Evolutionary conservation across 2,797 vertebrate species (phyloP), one percentile per base, ranked within the genome.

Genomic region (Darevskia nairensis): DNA sequence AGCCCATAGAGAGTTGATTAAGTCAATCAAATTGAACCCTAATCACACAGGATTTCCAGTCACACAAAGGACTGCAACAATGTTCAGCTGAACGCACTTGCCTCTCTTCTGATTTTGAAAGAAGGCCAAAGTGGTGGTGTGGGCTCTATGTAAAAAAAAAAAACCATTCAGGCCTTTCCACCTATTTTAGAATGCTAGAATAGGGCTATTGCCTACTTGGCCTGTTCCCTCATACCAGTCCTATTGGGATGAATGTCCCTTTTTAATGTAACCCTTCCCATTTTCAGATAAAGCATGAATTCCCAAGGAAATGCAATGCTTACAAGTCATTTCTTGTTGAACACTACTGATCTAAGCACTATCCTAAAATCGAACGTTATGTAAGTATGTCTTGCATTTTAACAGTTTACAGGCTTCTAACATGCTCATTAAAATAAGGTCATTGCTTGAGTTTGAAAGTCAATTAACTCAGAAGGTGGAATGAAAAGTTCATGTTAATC

Each of bases 401-500:
- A 90, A 89, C 90, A 80, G 74, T 80, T 68, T 66, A 6, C 29
- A 6, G 8, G 64, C 91, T 94, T 86, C 1, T 29, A 82, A 78
- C 46, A 80, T 82, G 44, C 59, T 86, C 77, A 46, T 7, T 2
- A 39, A 84, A 91, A 92, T 84, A 90, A 93, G 89, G 80, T 85
- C 87, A 75, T 3, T 75, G 75, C 71, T 3, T 78, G 35, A 75
- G 39, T 80, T 86, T 90, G 78, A 91, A 95, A 95, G 91, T 95
- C 90, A 94, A 89, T 92, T 94, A 93, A 95, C 90, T 84, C 10
- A 6, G 77, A 84, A 90, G 92, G 25, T 46, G 78, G 75, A 84
- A 89, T 86, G 68, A 76, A 8, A 90, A 89, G 84, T 94, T 95
- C 82, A 80, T 71, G 86, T 55, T 93, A 89, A 94, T 94, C 93